A percentile compares a stretch with the other conserved stretches of the same genome.
Conservation (phyloP, 2,888 invertebrate genomes). For the Meloe dianella region DNA sequence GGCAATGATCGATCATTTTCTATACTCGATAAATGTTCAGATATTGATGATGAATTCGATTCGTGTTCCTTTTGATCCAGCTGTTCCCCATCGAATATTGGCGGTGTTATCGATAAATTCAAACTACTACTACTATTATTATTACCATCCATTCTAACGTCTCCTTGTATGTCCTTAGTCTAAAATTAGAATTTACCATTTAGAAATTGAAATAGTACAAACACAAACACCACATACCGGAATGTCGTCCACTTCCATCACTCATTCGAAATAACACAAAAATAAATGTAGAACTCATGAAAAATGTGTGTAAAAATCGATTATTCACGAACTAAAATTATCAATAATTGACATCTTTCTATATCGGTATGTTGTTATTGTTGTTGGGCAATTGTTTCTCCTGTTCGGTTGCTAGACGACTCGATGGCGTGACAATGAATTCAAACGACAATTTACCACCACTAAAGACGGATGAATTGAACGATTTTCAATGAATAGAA, state of each 20-base stretch:
- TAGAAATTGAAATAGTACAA: not conserved
- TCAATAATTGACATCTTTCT: not conserved
- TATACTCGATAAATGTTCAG: slow-evolving; percentile 44
- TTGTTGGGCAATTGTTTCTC: not conserved
- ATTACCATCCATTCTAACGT: slow-evolving; percentile 16
- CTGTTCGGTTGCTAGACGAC: not conserved
- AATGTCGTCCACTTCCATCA: not conserved
- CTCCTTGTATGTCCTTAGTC: not conserved
- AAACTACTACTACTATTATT: slow-evolving; percentile 28
- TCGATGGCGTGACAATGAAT: not conserved
- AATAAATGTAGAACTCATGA: not conserved
- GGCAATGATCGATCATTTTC: slow-evolving; percentile 58
- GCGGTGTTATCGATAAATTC: slow-evolving; percentile 26
- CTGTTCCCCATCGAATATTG: slow-evolving; percentile 15
- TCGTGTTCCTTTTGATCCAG: not conserved
- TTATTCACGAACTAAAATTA: not conserved
- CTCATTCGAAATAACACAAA: not conserved
- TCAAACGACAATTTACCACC: too few species aligned
- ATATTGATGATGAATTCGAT: slow-evolving; percentile 26
- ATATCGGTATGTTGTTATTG: not conserved
- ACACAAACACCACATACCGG: not conserved
- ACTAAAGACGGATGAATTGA: too few species aligned
- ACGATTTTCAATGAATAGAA: too few species aligned
- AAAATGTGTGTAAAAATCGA: not conserved
- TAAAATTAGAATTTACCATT: slow-evolving; percentile 2